phyloP scores from a whole-genome alignment of 2,113 vertebrate species.

The Seriola dumerili region DNA sequence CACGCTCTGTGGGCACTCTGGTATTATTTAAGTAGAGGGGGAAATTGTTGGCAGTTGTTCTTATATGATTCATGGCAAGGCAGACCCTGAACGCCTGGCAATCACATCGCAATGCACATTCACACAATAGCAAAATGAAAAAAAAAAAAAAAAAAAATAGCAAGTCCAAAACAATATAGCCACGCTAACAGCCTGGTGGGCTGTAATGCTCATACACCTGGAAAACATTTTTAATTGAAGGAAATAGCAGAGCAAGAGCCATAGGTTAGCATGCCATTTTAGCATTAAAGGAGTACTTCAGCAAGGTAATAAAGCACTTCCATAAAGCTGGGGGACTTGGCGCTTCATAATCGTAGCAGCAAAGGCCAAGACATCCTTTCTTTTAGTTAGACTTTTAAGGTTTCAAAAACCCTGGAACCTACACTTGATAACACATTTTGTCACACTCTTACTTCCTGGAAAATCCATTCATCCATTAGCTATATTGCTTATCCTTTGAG shows the following conservation, averaged over 20 bases:
- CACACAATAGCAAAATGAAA: not conserved
- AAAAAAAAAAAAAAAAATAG: not conserved
- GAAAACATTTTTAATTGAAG: not conserved
- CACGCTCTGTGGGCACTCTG: constrained; percentile 58
- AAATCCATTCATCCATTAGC: not conserved
- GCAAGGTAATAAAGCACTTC: not conserved
- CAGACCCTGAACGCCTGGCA: constrained; percentile 22
- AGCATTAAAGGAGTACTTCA: not conserved
- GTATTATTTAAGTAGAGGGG: constrained; percentile 60
- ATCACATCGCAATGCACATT: not conserved
- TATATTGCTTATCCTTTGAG: too few relatives aligned
- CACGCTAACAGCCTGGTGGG: not conserved
- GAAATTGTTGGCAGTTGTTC: constrained; percentile 50
- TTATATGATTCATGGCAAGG: constrained; percentile 38
- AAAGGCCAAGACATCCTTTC: not conserved
- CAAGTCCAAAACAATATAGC: not conserved
- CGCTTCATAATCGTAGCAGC: too few relatives aligned
- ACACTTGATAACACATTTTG: not conserved
- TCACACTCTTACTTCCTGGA: not conserved
- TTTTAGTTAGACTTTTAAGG: not conserved
- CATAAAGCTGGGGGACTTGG: not conserved
- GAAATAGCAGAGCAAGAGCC: not conserved
- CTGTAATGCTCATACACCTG: not conserved
- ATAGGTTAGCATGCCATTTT: not conserved
- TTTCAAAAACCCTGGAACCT: not conserved